Evolutionary conservation across 1,140 invertebrate genomes (phyloP).

Genomic region (Ladona fulva): DNA sequence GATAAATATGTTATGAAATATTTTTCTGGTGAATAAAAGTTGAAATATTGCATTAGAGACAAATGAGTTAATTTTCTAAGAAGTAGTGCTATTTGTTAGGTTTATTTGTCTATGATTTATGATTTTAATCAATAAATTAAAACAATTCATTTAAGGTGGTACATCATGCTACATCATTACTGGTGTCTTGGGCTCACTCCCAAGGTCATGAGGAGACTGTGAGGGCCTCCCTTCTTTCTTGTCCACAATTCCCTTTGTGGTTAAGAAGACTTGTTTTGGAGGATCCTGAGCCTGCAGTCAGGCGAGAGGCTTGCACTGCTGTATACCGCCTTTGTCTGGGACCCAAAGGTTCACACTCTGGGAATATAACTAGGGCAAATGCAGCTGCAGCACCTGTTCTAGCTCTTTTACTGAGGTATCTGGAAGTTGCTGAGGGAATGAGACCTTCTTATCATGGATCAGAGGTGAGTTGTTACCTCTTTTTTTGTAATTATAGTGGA

Average conservation of each 20-base stretch:
- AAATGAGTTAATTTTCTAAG: no score
- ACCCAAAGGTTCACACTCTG: constrained; percentile 42
- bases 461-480: background rate
- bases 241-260: constrained; percentile 58
- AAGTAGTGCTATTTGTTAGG: no score
- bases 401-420: constrained; percentile 63
- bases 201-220: constrained; percentile 44
- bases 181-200: constrained; percentile 78
- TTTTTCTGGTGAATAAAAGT: no score
- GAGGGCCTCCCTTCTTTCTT: constrained; percentile 52
- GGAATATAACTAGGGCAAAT: constrained; percentile 45
- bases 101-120: no score
- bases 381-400: constrained; percentile 66
- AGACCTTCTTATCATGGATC: constrained; percentile 43
- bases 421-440: constrained; percentile 76
- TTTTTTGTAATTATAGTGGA: no score
- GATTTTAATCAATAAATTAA: constrained; percentile 5
- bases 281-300: constrained; percentile 74
- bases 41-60: no score
- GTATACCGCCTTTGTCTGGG: constrained; percentile 78
- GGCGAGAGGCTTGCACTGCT: constrained; percentile 80
- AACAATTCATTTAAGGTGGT: constrained; percentile 41
- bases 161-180: constrained; percentile 68
- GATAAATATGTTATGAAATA: no score
- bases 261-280: constrained; percentile 67